phyloP scores from a whole-genome alignment of 2,888 invertebrate species.

The Liodrosophila aerea region DNA sequence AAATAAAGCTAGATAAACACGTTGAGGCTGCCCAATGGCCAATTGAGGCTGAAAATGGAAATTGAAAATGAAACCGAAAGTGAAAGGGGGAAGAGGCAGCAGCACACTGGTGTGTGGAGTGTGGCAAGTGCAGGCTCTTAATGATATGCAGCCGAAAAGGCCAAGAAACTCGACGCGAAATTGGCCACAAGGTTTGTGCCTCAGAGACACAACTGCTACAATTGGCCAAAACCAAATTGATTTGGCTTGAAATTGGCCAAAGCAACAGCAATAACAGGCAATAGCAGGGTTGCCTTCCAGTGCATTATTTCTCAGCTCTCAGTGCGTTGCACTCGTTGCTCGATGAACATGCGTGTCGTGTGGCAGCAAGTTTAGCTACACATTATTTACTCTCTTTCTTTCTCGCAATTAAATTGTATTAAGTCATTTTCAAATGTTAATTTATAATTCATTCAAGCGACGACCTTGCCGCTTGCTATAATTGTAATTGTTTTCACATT shows the following conservation, averaged over 20 bases:
- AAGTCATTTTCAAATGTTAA: constrained; percentile 66
- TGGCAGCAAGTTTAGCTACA: background rate
- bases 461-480: constrained; percentile 56
- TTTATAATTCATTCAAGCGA: constrained; percentile 42
- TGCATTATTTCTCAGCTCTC: background rate
- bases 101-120: constrained; percentile 2
- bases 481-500: constrained; percentile 18
- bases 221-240: background rate
- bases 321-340: constrained; percentile 31
- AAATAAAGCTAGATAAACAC: constrained; percentile 10
- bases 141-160: constrained; percentile 29
- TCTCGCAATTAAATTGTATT: constrained; percentile 58
- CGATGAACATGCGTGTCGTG: constrained; percentile 16
- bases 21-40: constrained; percentile 59
- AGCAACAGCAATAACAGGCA: background rate
- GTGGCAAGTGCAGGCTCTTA: background rate
- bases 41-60: constrained; percentile 35
- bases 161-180: constrained; percentile 2
- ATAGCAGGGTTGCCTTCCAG: constrained; percentile 17
- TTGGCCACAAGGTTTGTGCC: constrained; percentile 24
- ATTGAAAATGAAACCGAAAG: constrained; percentile 30
- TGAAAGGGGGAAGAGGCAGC: constrained; percentile 54
- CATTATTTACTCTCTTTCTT: constrained; percentile 2
- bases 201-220: constrained; percentile 8
- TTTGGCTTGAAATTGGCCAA: constrained; percentile 10